Evolutionary conservation across 2,113 vertebrate species (phyloP).

Genomic region (Phycodurus eques): DNA sequence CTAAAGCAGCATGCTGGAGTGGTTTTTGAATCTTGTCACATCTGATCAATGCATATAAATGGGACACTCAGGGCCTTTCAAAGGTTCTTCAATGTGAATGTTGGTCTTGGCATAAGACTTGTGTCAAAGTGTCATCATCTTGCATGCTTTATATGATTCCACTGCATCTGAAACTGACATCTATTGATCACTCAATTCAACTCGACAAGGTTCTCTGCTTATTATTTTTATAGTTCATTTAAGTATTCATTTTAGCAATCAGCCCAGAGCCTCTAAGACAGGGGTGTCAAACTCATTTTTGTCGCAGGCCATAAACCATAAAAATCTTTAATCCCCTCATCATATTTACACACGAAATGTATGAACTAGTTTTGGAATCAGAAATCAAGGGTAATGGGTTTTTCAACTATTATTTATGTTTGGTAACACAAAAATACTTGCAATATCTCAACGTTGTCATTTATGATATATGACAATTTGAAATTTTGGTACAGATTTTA

Average conservation of each 20-base stretch:
- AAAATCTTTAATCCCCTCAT: no score
- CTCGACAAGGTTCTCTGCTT: not conserved
- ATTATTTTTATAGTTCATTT: conserved; percentile 3
- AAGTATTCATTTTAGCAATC: not conserved
- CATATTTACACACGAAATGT: no score
- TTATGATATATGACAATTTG: no score
- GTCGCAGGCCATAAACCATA: no score
- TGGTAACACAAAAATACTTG: no score
- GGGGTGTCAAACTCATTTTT: no score
- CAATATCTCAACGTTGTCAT: no score
- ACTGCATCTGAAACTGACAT: conserved; percentile 8
- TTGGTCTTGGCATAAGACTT: conserved; percentile 8
- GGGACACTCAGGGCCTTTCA: not conserved
- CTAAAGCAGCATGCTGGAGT: conserved; percentile 3
- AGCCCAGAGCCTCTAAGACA: not conserved
- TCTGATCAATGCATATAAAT: not conserved
- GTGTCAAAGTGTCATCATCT: conserved; percentile 12
- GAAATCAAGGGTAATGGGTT: no score
- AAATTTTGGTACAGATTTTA: no score
- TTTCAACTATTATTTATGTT: no score
- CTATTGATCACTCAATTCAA: not conserved
- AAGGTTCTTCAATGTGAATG: conserved; percentile 3
- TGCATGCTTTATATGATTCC: not conserved
- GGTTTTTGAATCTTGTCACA: conserved; percentile 5
- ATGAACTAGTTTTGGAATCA: no score